Base-by-base conservation (phyloP, 2,888 invertebrate genomes). In the Ormia ochracea region DNA sequence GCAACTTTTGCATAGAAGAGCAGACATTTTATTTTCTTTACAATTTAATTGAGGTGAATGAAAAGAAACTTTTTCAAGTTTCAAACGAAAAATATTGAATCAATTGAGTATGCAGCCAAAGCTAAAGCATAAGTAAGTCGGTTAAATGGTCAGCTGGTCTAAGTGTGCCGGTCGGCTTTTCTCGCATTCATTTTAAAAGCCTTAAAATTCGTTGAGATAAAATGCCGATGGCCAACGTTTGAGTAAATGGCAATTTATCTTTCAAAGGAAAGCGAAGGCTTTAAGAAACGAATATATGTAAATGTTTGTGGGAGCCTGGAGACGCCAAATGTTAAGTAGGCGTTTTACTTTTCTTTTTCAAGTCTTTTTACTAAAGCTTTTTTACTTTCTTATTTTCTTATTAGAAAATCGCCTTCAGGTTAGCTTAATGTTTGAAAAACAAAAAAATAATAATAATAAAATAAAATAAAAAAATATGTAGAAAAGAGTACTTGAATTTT, bases 401-500 rank as follows among this genome's bases (percentile, higher is more conserved):
- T 14, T 14, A 2, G n/a, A 33, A 48, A 48, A 63, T 63, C 14
- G 63, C 48, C 48, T 63, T 14, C 5, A 63, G 33, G 33, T 14
- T 14, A 48, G 17, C n/a, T 56, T 56, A n/a, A 17, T 28, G 1
- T 33, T 23, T n/a, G 28, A 12, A 50, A 28, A 28, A 63, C 9
- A 63, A 9, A 6, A 7, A 31, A 28, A 54, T 10, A 12, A 2
- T 36, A 10, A 50, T 6, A 17, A 19, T 26, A 17, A 50, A 50
- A 26, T 31, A 45, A 45, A 17, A 65, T n/a, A 19, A 50, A 59
- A n/a, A n/a, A n/a, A n/a, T n/a, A n/a, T n/a, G n/a, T n/a, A n/a
- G n/a, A n/a, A n/a, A n/a, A n/a, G n/a, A 59, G 17, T 14, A 14
- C 41, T 59, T 52, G 14, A 61, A 61, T 52, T 52, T 61, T 70